phyloP scores from a whole-genome alignment of 1,140 invertebrate species.

The Drosophila simulans region DNA sequence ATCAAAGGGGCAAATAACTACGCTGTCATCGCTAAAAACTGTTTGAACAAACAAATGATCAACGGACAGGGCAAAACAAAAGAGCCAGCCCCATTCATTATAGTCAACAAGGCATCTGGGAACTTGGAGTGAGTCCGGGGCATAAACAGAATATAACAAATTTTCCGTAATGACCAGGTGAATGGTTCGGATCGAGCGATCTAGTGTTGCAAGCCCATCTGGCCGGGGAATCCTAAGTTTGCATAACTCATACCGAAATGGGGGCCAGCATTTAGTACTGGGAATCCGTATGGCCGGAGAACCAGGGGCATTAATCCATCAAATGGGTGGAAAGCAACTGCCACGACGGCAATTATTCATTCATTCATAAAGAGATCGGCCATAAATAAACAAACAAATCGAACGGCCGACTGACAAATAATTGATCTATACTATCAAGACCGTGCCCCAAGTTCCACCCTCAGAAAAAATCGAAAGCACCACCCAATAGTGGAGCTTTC shows the following conservation, averaged over 20 bases:
- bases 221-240: constrained; percentile 37
- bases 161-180: constrained; percentile 46
- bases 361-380: constrained; percentile 78
- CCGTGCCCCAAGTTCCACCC: constrained; percentile 16
- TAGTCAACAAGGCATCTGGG: constrained; percentile 45
- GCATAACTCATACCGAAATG: constrained; percentile 59
- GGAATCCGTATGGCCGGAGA: background rate
- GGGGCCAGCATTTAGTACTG: constrained; percentile 2
- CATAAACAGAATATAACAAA: constrained; percentile 48
- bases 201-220: constrained; percentile 34
- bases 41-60: constrained; percentile 53
- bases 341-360: constrained; percentile 70
- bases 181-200: constrained; percentile 10
- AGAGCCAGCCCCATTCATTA: constrained; percentile 41
- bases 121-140: constrained; percentile 9
- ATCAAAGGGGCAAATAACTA: constrained; percentile 37
- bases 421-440: constrained; percentile 68
- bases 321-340: constrained; percentile 45
- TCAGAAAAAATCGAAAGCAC: background rate
- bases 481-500: background rate
- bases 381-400: constrained; percentile 76
- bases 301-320: constrained; percentile 63
- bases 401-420: constrained; percentile 64
- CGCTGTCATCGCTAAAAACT: constrained; percentile 49
- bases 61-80: constrained; percentile 16